Evolutionary conservation across 2,888 invertebrate species (phyloP).

Genomic region (Phortica magna): DNA sequence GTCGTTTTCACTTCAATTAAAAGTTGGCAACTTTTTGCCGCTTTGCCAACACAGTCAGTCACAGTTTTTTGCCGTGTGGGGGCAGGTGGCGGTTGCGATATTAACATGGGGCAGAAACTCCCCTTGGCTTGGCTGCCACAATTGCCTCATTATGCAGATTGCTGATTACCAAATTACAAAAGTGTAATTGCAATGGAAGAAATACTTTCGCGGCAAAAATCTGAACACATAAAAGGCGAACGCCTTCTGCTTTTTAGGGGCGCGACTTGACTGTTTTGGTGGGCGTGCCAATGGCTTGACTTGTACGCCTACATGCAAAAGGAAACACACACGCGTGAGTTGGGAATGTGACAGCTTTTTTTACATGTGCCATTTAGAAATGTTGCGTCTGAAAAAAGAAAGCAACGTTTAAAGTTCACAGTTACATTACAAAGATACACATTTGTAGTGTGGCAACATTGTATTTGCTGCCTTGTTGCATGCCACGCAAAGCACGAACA

Average conservation of each 20-base stretch:
- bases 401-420: too few species aligned
- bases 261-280: too few species aligned
- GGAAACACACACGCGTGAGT: not conserved
- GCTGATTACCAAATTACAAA: conserved; percentile 71
- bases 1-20: conserved; percentile 76
- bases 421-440: too few species aligned
- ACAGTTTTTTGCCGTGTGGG: conserved; percentile 51
- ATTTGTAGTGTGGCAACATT: too few species aligned
- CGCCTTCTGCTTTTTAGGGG: too few species aligned
- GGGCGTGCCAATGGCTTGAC: too few species aligned
- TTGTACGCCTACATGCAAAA: too few species aligned
- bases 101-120: too few species aligned
- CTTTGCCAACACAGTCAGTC: conserved; percentile 40
- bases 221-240: too few species aligned
- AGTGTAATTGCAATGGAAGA: conserved; percentile 64
- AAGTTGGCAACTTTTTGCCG: conserved; percentile 73
- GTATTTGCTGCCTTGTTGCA: too few species aligned
- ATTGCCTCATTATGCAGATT: conserved; percentile 72
- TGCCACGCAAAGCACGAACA: not conserved
- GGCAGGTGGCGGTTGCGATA: too few species aligned
- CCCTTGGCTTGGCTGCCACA: conserved; percentile 44
- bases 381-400: too few species aligned
- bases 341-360: not conserved
- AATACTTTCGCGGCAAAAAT: not conserved
- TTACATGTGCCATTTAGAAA: conserved; percentile 38